These are phyloP conservation scores for Ovibos moschatus DNA, from an alignment of 2,113 vertebrate species.

Conservation along the genomic window DNA sequence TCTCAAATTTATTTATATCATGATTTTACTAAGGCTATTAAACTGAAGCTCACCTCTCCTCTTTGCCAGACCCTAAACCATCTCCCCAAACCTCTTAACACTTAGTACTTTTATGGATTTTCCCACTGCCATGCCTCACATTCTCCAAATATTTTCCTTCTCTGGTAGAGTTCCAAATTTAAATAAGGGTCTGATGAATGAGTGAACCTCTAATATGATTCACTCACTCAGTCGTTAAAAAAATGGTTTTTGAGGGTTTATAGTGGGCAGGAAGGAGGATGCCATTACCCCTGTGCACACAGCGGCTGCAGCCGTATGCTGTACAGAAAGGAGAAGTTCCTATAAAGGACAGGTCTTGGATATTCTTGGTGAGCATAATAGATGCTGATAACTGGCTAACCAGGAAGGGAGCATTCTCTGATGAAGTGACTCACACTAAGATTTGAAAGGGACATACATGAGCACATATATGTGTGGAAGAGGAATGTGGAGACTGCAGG, in stretches of 20 bases:
- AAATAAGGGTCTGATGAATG: not conserved
- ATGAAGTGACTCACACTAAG: not conserved
- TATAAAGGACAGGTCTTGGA: not conserved
- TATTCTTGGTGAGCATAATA: not conserved
- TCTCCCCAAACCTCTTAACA: not conserved
- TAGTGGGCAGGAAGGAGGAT: not conserved
- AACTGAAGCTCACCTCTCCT: not conserved
- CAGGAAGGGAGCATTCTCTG: not conserved
- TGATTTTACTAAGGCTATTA: constrained; percentile 57
- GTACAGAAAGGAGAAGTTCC: not conserved
- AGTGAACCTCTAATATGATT: not conserved
- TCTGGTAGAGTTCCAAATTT: constrained; percentile 27
- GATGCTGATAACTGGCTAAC: not conserved
- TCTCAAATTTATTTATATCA: constrained; percentile 70
- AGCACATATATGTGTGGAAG: not conserved
- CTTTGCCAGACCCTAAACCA: not conserved
- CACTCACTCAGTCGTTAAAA: not conserved
- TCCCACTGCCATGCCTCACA: not conserved
- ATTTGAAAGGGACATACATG: not conserved
- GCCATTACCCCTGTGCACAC: not conserved
- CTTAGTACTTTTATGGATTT: not conserved
- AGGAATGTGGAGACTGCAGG: not conserved
- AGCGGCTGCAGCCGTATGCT: not conserved
- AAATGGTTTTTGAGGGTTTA: not conserved
- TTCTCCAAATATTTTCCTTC: not conserved